Conservation (phyloP, 2,113 vertebrate species). For the Shinisaurus crocodilurus region DNA sequence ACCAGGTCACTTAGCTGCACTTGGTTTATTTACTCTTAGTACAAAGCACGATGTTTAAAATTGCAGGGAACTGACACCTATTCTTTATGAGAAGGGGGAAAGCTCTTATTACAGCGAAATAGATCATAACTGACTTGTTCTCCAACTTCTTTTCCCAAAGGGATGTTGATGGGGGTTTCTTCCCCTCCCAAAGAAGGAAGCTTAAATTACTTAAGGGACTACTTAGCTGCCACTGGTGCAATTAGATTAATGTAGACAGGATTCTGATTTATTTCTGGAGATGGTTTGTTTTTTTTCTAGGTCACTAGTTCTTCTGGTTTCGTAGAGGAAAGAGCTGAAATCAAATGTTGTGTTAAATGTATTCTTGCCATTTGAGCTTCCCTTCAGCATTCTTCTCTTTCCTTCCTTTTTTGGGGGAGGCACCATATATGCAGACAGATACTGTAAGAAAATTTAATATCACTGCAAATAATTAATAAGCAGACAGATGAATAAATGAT, state of each 20-base stretch:
- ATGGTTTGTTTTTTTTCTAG: slow-evolving; percentile 61
- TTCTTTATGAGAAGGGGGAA: slow-evolving; percentile 24
- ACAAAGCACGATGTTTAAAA: background rate
- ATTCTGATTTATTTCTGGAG: slow-evolving; percentile 72
- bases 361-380: slow-evolving; percentile 20
- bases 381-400: slow-evolving; percentile 32
- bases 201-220: slow-evolving; percentile 76
- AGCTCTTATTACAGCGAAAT: slow-evolving; percentile 55
- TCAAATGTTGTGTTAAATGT: slow-evolving; percentile 10
- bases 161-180: slow-evolving; percentile 29
- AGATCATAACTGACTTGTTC: slow-evolving; percentile 60
- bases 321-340: slow-evolving; percentile 56
- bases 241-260: slow-evolving; percentile 68
- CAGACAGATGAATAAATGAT: slow-evolving; percentile 9
- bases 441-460: slow-evolving; percentile 7
- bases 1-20: background rate
- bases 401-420: background rate
- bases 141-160: slow-evolving; percentile 40
- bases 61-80: slow-evolving; percentile 16
- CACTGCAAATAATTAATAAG: slow-evolving; percentile 11
- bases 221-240: slow-evolving; percentile 62
- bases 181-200: slow-evolving; percentile 57
- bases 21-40: slow-evolving; percentile 10
- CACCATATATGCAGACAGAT: background rate
- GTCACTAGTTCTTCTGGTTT: slow-evolving; percentile 64